phyloP scores from a whole-genome alignment of 2,113 vertebrate species.

The Chamaea fasciata region DNA sequence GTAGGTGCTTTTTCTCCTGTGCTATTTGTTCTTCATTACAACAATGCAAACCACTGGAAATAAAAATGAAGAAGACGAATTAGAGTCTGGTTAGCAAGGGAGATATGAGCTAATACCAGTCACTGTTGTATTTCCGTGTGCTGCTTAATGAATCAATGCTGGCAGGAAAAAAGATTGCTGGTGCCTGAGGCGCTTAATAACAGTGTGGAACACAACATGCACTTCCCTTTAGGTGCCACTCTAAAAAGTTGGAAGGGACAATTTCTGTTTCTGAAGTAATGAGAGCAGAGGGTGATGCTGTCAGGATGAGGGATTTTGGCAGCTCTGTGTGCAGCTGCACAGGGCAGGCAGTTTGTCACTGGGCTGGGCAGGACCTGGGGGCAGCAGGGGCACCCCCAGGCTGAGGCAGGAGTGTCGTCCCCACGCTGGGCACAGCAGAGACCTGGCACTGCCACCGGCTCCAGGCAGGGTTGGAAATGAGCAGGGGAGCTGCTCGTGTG shows the following conservation, averaged over 20 bases:
- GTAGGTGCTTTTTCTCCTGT: not conserved
- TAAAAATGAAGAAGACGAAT: slow-evolving; percentile 29
- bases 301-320: not conserved
- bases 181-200: not conserved
- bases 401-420: not conserved
- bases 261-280: not conserved
- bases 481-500: accelerated
- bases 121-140: not conserved
- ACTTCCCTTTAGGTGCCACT: not conserved
- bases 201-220: not conserved
- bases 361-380: accelerated
- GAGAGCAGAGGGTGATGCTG: not conserved
- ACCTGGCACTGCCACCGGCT: accelerated
- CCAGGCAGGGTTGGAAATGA: not conserved
- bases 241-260: not conserved
- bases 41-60: not conserved
- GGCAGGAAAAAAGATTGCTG: slow-evolving; percentile 5
- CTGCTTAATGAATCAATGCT: slow-evolving; percentile 33
- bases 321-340: not conserved
- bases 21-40: not conserved
- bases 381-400: not conserved
- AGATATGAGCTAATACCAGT: not conserved
- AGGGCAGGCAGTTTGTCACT: accelerated
- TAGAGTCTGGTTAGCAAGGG: not conserved
- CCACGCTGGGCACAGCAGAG: accelerated